A percentile compares a stretch with the other conserved stretches of the same genome.
These are phyloP conservation scores for Eira barbara DNA, from an alignment of 2,113 vertebrate genomes.

Conservation along the genomic window DNA sequence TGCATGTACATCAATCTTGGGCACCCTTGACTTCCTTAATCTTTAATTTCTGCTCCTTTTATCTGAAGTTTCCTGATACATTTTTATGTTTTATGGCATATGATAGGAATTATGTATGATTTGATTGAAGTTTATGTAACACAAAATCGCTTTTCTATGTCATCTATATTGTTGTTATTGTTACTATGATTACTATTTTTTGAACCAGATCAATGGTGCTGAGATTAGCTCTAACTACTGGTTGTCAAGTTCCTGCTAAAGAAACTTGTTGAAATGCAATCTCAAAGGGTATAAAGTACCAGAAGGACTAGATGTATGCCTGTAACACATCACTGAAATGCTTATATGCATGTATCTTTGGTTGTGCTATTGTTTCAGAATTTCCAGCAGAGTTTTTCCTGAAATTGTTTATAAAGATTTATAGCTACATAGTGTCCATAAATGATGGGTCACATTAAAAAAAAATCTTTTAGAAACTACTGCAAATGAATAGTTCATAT, in stretches of 20 bases:
- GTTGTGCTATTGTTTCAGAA: not conserved
- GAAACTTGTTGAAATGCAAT: not conserved
- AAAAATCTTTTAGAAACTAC: not conserved
- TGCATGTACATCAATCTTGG: not conserved
- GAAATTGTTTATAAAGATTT: not conserved
- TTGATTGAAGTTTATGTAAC: not conserved
- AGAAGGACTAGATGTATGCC: not conserved
- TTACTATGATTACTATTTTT: not conserved
- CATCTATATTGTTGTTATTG: not conserved
- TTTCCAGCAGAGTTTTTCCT: not conserved
- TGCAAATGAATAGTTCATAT: not conserved
- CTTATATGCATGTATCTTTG: not conserved
- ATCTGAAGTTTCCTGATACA: not conserved
- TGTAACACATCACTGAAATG: not conserved
- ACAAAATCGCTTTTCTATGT: not conserved
- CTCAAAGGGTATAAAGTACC: not conserved
- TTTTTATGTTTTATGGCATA: not conserved
- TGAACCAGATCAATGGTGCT: not conserved
- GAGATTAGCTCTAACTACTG: not conserved
- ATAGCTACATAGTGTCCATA: not conserved
- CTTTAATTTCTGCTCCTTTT: not conserved
- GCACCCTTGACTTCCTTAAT: not conserved
- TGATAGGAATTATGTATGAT: not conserved
- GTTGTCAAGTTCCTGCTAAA: not conserved
- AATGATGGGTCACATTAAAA: not conserved